Evolutionary conservation across 1,140 invertebrate species (phyloP).

Genomic region (Cotesia glomerata): DNA sequence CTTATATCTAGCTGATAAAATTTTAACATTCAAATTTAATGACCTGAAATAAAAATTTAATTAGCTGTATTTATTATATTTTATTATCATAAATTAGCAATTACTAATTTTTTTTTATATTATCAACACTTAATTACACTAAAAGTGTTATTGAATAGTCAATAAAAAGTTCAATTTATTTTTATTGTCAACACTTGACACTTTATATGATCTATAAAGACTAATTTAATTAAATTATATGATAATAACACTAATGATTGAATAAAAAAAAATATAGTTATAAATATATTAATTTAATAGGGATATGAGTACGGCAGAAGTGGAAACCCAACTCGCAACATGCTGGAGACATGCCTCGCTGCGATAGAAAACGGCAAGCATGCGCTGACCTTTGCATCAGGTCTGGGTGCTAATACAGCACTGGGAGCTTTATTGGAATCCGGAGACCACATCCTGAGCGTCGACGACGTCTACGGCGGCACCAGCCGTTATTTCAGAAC

Average conservation of each 20-base stretch:
- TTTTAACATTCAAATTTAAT: too few species aligned
- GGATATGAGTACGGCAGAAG: slow-evolving; percentile 91
- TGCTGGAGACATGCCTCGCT: slow-evolving; percentile 89
- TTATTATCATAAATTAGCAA: too few species aligned
- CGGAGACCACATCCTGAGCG: slow-evolving; percentile 91
- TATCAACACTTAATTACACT: too few species aligned
- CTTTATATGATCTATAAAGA: background rate
- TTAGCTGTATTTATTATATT: too few species aligned
- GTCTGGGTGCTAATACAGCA: slow-evolving; percentile 83
- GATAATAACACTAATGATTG: background rate
- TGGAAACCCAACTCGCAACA: slow-evolving; percentile 92
- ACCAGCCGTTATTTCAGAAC: slow-evolving; percentile 74
- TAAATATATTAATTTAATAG: slow-evolving; percentile 59
- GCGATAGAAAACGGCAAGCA: slow-evolving; percentile 89
- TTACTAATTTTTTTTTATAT: too few species aligned
- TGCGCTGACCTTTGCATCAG: slow-evolving; percentile 87
- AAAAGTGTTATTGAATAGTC: too few species aligned
- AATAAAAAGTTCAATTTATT: background rate
- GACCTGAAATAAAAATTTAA: too few species aligned
- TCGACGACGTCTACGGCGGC: slow-evolving; percentile 96
- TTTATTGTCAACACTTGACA: background rate
- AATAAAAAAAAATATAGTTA: too few species aligned
- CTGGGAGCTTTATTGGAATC: slow-evolving; percentile 76
- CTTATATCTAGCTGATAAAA: too few species aligned
- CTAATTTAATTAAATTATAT: background rate